Percentiles rank a stretch among this genome's conserved stretches.
These are phyloP conservation scores for Scyliorhinus canicula DNA, from an alignment of 2,797 vertebrate species.

Conservation along the genomic window DNA sequence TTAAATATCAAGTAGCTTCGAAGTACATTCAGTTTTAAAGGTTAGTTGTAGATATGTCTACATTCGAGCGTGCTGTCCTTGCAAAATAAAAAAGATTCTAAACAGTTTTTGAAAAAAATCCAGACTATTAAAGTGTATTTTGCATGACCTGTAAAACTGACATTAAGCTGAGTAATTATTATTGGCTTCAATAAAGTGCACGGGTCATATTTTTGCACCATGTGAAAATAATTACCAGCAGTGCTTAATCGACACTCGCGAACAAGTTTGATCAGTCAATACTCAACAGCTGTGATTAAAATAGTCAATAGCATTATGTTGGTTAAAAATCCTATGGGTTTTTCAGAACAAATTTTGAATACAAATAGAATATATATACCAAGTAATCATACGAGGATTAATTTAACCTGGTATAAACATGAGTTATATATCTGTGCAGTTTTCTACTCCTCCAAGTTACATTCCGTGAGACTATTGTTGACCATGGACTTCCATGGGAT, in stretches of 20 bases:
- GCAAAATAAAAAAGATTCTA: background rate
- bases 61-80: background rate
- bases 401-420: background rate
- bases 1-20: background rate
- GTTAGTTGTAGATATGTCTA: background rate
- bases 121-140: background rate
- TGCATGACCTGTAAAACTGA: background rate
- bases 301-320: background rate
- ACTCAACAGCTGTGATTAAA: background rate
- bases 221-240: conserved; percentile 11
- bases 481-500: too few relatives aligned
- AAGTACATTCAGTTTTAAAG: background rate
- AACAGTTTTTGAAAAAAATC: background rate
- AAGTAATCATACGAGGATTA: background rate
- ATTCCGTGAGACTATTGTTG: too few relatives aligned
- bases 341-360: background rate
- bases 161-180: background rate
- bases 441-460: too few relatives aligned
- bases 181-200: background rate
- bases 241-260: background rate
- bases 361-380: too few relatives aligned
- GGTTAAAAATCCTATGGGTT: background rate
- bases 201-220: background rate
- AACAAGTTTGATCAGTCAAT: background rate
- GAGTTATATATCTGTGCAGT: background rate